Percentiles rank a stretch among this genome's conserved stretches.
These are phyloP conservation scores for Ameiurus melas DNA, from an alignment of 2,113 vertebrate species.

Conservation along the genomic window DNA sequence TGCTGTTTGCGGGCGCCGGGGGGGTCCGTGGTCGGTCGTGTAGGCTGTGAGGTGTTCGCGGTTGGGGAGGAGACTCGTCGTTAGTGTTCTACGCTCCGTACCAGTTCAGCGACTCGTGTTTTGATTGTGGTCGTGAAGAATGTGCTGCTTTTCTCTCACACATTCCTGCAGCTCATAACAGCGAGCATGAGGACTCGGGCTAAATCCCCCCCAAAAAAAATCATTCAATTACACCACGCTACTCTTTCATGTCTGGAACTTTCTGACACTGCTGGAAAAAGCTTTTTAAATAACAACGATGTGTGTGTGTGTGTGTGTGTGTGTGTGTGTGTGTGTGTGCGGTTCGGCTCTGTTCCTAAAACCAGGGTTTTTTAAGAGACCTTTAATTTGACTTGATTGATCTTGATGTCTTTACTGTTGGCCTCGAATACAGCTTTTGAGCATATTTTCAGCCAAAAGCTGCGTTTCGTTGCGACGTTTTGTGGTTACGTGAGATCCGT, in stretches of 20 bases:
- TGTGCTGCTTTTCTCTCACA: constrained; percentile 18
- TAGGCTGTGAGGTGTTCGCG: neutral
- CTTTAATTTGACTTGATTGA: neutral
- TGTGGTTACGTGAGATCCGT: neutral
- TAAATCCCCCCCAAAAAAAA: neutral
- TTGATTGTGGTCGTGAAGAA: constrained; percentile 23
- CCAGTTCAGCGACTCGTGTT: neutral
- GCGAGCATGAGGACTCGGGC: neutral
- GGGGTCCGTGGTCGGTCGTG: neutral
- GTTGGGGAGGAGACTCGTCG: neutral
- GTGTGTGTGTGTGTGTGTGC: too few species aligned
- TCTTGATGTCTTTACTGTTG: neutral
- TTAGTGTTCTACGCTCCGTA: neutral
- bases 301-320: too few species aligned
- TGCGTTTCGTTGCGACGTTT: neutral
- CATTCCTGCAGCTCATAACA: constrained; percentile 12
- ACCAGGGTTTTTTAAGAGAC: too few species aligned
- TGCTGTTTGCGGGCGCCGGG: neutral
- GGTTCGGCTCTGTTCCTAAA: neutral
- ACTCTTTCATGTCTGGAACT: neutral
- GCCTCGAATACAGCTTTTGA: neutral
- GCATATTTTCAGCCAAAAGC: neutral
- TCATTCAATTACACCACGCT: neutral
- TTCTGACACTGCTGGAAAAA: neutral
- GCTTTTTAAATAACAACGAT: too few species aligned